Evolutionary conservation across 2,797 vertebrate species (phyloP).

Genomic region (Denticeps clupeoides): DNA sequence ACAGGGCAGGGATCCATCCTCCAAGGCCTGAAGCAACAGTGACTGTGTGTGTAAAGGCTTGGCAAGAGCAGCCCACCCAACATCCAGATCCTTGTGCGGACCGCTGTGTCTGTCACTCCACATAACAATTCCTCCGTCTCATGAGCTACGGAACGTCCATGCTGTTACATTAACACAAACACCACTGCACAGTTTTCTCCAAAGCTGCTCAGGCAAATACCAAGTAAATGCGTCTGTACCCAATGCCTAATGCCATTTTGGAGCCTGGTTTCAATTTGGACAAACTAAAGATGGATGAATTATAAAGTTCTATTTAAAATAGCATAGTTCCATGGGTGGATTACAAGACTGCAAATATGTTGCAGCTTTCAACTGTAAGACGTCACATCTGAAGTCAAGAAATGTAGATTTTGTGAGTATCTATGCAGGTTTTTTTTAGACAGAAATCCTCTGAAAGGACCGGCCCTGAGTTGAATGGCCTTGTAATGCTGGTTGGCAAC

Average conservation of each 20-base stretch:
- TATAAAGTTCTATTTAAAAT: too few relatives aligned
- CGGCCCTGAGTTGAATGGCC: conserved; percentile 66
- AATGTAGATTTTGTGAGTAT: conserved; percentile 24
- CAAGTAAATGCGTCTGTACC: too few relatives aligned
- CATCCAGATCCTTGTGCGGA: conserved; percentile 44
- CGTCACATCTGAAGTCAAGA: too few relatives aligned
- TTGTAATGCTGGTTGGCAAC: conserved; percentile 78
- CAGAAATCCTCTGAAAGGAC: conserved; percentile 70
- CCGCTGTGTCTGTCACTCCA: conserved; percentile 44
- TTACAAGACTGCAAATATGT: too few relatives aligned
- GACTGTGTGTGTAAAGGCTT: conserved; percentile 54
- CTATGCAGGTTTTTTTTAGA: conserved; percentile 62
- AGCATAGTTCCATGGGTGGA: too few relatives aligned
- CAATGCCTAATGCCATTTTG: too few relatives aligned
- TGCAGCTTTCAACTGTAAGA: too few relatives aligned
- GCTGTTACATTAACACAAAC: conserved; percentile 29
- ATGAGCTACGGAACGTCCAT: conserved; percentile 30
- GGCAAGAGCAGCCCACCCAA: conserved; percentile 39
- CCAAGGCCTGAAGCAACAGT: conserved; percentile 53
- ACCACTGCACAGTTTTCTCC: conserved; percentile 29
- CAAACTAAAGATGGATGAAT: too few relatives aligned
- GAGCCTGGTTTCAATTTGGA: too few relatives aligned
- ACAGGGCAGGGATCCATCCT: conserved; percentile 50
- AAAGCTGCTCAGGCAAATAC: conserved; percentile 13
- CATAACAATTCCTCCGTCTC: conserved; percentile 34